Evolutionary conservation across 2,888 invertebrate genomes (phyloP), one percentile per base, ranked within the genome.

Genomic region (Nebria salina): DNA sequence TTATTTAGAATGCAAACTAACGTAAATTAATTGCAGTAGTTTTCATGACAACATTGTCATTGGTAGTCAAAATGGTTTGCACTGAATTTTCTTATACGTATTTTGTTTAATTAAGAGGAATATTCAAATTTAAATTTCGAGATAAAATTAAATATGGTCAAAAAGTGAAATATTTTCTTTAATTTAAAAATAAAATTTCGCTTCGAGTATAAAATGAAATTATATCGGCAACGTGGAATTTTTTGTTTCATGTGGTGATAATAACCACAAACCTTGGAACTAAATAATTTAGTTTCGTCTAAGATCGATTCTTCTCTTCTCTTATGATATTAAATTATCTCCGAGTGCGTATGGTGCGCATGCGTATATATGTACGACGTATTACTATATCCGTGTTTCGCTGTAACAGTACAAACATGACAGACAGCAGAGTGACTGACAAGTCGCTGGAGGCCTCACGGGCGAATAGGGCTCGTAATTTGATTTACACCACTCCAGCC

Each of bases 391-490:
- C n/a, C 20, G 70, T 68, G 68, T 25, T 68, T 8, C 15, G 25
- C 8, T 70, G 25, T 26, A 26, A 5, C 70, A 70, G 70, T 15
- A 25, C 70, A 25, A 77, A 77, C 77, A 77, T 77, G 77, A 77
- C 77, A 77, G 77, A 41, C 68, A 54, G 70, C 41, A 54, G 72
- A 72, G 72, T 77, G 77, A 77, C 54, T 77, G 77, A 77, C 77
- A 77, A 77, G 34, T 65, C 75, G 65, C 75, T 76, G 65, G 75
- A 65, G 75, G 72, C 77, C 70, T 25, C 25, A 13, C 70, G 43
- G 70, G 26, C 72, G 26, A 20, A 72, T 43, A 65, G 77, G 72
- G 77, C 72, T 64, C 34, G 41, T 77, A 77, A 77, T 77, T 77
- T 64, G 77, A 77, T 77, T 77, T 77, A 72, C 77, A 34, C 72